phyloP scores from a whole-genome alignment of 2,888 invertebrate species.

The Tubulanus polymorphus region DNA sequence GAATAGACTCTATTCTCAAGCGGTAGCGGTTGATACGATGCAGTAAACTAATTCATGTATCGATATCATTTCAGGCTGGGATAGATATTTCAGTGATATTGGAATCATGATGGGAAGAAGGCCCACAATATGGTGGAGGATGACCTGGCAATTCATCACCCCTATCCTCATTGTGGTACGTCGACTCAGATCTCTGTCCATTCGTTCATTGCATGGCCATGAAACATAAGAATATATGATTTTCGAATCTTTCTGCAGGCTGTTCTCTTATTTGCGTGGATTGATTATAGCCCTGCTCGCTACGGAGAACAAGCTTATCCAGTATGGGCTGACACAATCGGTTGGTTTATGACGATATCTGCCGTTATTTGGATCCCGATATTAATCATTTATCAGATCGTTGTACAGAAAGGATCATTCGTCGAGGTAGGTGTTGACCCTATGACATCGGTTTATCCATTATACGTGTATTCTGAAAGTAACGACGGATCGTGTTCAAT shows the following conservation, averaged over 20 bases:
- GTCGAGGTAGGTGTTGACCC: slow-evolving; percentile 10
- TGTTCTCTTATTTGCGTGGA: slow-evolving; percentile 27
- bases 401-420: not conserved
- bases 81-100: slow-evolving; percentile 35
- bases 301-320: slow-evolving; percentile 24
- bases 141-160: slow-evolving; percentile 30
- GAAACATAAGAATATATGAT: not conserved
- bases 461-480: too few relatives aligned
- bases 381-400: slow-evolving; percentile 14
- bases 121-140: slow-evolving; percentile 25
- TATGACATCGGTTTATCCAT: too few relatives aligned
- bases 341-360: slow-evolving; percentile 27
- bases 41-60: too few relatives aligned
- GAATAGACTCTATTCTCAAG: too few relatives aligned
- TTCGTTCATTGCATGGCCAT: not conserved
- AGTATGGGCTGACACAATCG: slow-evolving; percentile 27
- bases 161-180: slow-evolving; percentile 32
- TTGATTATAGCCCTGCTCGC: slow-evolving; percentile 20
- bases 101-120: slow-evolving; percentile 32
- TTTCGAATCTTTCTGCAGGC: slow-evolving; percentile 11
- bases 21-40: not conserved
- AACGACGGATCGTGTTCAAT: too few relatives aligned
- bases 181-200: not conserved
- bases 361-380: slow-evolving; percentile 25
- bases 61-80: slow-evolving; percentile 25